A percentile compares a stretch with the other conserved stretches of the same genome.
phyloP scores from a whole-genome alignment of 2,888 invertebrate genomes.

The Priocnemis perturbator region DNA sequence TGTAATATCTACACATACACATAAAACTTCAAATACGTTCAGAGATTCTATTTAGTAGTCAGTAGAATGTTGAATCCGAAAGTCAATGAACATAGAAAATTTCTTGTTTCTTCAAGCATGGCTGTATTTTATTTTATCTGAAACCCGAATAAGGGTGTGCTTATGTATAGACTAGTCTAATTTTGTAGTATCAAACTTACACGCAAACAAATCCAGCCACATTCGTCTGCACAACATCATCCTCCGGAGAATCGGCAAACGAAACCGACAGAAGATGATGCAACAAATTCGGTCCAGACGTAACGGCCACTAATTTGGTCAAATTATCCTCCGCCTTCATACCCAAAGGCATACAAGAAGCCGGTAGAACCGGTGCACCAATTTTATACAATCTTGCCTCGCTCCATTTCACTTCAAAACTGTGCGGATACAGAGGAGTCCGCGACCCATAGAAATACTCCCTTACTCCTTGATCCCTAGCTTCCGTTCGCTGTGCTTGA shows the following conservation, averaged over 20 bases:
- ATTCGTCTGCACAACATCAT: conserved; percentile 91
- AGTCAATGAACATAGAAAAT: too few species aligned
- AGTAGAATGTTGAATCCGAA: too few species aligned
- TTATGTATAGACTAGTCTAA: too few species aligned
- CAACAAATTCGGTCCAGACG: conserved; percentile 85
- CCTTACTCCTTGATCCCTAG: conserved; percentile 87
- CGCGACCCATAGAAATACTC: conserved; percentile 96
- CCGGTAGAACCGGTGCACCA: conserved; percentile 94
- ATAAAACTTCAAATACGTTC: too few species aligned
- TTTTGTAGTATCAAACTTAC: conserved; percentile 78
- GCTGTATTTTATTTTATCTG: too few species aligned
- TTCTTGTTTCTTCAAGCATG: not conserved
- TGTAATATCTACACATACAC: too few species aligned
- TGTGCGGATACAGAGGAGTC: conserved; percentile 92
- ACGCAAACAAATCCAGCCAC: conserved; percentile 94
- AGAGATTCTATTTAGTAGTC: too few species aligned
- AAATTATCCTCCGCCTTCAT: conserved; percentile 95
- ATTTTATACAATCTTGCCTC: conserved; percentile 96
- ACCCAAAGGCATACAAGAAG: conserved; percentile 97
- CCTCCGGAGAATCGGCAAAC: conserved; percentile 88
- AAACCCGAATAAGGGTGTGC: too few species aligned
- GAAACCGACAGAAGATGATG: conserved; percentile 94
- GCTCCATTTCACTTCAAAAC: conserved; percentile 93
- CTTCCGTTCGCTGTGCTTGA: conserved; percentile 82
- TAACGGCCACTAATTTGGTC: conserved; percentile 90